Conservation (phyloP, 92 coral and sea anemone species). For the Zoanthus solanderi region DNA sequence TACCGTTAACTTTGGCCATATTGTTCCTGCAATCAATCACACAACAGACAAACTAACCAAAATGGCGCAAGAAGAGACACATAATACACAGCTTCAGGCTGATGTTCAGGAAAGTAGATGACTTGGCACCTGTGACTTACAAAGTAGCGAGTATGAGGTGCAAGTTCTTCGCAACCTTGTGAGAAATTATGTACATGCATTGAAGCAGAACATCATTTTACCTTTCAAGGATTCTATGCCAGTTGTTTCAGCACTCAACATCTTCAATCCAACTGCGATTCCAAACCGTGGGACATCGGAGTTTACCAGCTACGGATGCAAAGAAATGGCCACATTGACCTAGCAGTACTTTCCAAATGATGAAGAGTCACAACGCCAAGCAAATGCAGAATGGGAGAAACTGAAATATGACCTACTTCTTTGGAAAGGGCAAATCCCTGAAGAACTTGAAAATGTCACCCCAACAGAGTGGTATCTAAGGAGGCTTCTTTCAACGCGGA, state of each 20-base stretch:
- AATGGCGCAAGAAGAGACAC: conserved; percentile 32
- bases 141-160: conserved; percentile 34
- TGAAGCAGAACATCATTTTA: conserved; percentile 27
- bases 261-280: conserved; percentile 46
- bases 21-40: background rate
- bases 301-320: too few species aligned
- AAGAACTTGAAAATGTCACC: too few species aligned
- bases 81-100: conserved; percentile 36
- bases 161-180: conserved; percentile 49
- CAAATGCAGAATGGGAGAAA: too few species aligned
- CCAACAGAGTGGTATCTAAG: too few species aligned
- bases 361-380: too few species aligned
- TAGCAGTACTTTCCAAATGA: too few species aligned
- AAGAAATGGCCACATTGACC: too few species aligned
- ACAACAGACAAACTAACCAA: conserved; percentile 3
- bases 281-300: background rate
- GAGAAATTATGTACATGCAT: conserved; percentile 34
- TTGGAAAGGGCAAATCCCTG: too few species aligned
- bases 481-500: too few species aligned
- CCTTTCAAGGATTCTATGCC: conserved; percentile 46
- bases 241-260: conserved; percentile 31
- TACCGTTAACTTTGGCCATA: background rate
- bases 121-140: conserved; percentile 17
- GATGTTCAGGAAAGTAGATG: conserved; percentile 42
- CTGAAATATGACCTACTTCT: too few species aligned